Evolutionary conservation across 2,888 invertebrate species (phyloP).

Genomic region (Adineta ricciae): DNA sequence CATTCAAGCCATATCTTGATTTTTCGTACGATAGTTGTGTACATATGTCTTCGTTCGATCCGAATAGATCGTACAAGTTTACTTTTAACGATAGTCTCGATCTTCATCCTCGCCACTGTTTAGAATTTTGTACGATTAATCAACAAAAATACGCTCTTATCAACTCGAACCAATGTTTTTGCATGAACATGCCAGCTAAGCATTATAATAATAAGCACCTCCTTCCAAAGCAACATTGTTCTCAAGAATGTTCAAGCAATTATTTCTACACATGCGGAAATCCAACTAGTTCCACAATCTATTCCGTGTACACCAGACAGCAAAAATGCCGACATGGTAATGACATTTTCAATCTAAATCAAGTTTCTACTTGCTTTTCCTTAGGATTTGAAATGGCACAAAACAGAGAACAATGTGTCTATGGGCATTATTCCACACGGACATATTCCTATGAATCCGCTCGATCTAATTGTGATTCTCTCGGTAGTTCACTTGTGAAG

Average conservation of each 20-base stretch:
- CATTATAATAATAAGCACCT: neutral
- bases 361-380: neutral
- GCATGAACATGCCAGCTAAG: neutral
- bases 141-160: neutral
- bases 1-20: neutral
- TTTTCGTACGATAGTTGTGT: neutral
- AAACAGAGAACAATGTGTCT: neutral
- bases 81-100: neutral
- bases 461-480: neutral
- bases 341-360: neutral
- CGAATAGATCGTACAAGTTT: neutral
- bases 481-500: neutral
- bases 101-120: neutral
- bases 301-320: neutral
- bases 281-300: neutral
- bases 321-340: neutral
- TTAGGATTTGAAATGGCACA: neutral
- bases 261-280: neutral
- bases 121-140: neutral
- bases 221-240: neutral
- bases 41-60: neutral
- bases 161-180: neutral
- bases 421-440: neutral
- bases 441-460: neutral
- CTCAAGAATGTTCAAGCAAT: neutral